phyloP scores from a whole-genome alignment of 2,888 invertebrate genomes.

The Tetragnatha montana region DNA sequence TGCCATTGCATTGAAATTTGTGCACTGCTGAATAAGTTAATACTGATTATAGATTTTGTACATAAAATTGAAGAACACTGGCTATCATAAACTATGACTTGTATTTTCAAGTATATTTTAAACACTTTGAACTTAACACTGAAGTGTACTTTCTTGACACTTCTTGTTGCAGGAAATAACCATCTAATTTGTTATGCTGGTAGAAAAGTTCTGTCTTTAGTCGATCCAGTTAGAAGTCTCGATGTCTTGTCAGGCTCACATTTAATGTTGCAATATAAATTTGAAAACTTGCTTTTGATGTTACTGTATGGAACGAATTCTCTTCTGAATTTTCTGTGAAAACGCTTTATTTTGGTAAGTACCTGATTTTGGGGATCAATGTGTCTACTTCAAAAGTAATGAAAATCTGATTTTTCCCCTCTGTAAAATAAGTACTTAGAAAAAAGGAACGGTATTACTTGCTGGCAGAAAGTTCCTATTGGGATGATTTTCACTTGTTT shows the following conservation, averaged over 20 bases:
- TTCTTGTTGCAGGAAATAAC: conserved; percentile 55
- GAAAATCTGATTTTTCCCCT: not conserved
- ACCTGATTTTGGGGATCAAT: conserved; percentile 19
- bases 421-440: conserved; percentile 16
- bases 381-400: conserved; percentile 5
- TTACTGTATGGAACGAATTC: conserved; percentile 24
- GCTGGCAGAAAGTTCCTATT: conserved; percentile 39
- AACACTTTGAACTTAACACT: conserved; percentile 39
- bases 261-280: conserved; percentile 18
- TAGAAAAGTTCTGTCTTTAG: conserved; percentile 18
- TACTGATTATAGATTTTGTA: conserved; percentile 68
- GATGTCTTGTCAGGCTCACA: conserved; percentile 1
- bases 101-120: conserved; percentile 65
- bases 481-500: conserved; percentile 9
- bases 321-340: not conserved
- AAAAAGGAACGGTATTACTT: conserved; percentile 16
- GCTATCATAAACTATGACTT: conserved; percentile 41
- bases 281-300: conserved; percentile 36
- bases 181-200: conserved; percentile 33
- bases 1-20: conserved; percentile 70
- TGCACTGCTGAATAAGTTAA: conserved; percentile 68
- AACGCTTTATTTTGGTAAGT: conserved; percentile 38
- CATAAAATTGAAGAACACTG: conserved; percentile 56
- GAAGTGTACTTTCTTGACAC: conserved; percentile 57
- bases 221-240: conserved; percentile 19